phyloP scores from a whole-genome alignment of 1,140 invertebrate genomes.

The Cydia strobilella region DNA sequence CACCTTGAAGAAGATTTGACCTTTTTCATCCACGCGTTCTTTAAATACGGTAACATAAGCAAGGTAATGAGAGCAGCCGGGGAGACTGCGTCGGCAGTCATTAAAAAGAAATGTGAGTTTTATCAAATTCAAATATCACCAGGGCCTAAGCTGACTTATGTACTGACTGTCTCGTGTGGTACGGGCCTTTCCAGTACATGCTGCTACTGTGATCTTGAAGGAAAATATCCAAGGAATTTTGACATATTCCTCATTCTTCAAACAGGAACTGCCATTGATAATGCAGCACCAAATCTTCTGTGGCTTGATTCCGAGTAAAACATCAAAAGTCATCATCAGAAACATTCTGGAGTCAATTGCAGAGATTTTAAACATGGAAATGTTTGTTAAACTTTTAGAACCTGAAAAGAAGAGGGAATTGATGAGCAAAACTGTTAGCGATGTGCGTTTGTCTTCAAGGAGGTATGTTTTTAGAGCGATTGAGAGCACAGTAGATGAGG shows the following conservation, averaged over 20 bases:
- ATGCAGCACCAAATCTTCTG: background rate
- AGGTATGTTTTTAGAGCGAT: background rate
- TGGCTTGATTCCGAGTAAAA: background rate
- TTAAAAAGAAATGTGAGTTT: background rate
- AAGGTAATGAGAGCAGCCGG: too few species aligned
- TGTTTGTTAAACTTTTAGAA: background rate
- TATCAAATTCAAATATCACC: background rate
- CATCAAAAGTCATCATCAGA: too few species aligned
- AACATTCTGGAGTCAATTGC: background rate
- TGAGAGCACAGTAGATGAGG: background rate
- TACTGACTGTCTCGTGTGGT: background rate
- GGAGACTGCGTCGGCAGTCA: background rate
- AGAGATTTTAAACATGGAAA: background rate
- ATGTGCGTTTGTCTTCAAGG: too few species aligned
- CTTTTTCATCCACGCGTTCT: too few species aligned
- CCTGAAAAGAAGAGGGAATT: background rate
- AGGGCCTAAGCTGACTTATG: background rate
- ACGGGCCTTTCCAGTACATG: background rate
- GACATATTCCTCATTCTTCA: background rate
- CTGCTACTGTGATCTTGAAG: background rate
- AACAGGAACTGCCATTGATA: background rate
- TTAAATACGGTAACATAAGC: too few species aligned
- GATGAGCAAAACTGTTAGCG: background rate
- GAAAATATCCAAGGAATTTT: background rate
- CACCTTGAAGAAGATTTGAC: too few species aligned